phyloP scores from a whole-genome alignment of 2,888 invertebrate genomes.

The Sesamia inferens region DNA sequence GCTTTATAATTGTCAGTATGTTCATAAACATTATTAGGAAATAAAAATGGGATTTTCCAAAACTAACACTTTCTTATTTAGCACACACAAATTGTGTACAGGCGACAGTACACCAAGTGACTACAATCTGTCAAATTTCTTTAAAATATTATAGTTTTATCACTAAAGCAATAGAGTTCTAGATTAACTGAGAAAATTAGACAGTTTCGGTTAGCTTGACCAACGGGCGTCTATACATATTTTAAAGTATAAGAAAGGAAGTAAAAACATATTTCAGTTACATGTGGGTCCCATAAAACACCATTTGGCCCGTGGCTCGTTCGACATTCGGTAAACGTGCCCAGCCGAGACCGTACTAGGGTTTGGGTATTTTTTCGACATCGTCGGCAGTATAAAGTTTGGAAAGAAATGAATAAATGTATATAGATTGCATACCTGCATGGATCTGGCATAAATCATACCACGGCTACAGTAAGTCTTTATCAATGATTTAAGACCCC shows the following conservation, averaged over 20 bases:
- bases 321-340: too few relatives aligned
- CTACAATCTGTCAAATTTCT: too few relatives aligned
- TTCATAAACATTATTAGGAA: background rate
- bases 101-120: too few relatives aligned
- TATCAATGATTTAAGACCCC: conserved; percentile 36
- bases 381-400: background rate
- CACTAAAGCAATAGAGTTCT: too few relatives aligned
- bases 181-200: too few relatives aligned
- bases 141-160: too few relatives aligned
- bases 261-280: background rate
- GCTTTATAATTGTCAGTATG: background rate
- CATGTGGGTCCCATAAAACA: too few relatives aligned
- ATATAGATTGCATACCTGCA: too few relatives aligned
- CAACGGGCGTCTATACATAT: background rate
- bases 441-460: conserved; percentile 15
- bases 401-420: background rate
- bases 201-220: too few relatives aligned
- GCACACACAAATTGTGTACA: background rate
- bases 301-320: too few relatives aligned
- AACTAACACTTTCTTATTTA: background rate
- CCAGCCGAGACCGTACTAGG: too few relatives aligned
- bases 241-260: background rate
- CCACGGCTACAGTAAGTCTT: background rate
- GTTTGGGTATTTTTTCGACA: too few relatives aligned
- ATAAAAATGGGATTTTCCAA: background rate